phyloP scores from a whole-genome alignment of 2,113 vertebrate genomes.

The Calidris pugnax region DNA sequence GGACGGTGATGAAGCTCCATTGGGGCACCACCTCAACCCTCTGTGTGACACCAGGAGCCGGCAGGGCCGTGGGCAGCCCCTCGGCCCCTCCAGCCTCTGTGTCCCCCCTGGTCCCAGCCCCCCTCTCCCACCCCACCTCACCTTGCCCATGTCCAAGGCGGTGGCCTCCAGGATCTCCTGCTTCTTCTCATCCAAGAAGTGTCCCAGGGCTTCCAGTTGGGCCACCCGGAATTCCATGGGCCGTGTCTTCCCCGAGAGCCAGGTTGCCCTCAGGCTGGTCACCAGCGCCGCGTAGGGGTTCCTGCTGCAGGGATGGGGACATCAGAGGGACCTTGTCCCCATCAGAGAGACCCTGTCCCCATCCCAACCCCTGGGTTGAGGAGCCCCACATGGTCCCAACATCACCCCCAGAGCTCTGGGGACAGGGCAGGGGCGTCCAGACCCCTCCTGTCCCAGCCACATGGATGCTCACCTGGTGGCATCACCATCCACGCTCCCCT shows the following conservation, averaged over 20 bases:
- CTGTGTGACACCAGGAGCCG: not conserved
- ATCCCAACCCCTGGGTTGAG: not conserved
- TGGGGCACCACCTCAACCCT: not conserved
- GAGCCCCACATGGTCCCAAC: accelerated
- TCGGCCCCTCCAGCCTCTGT: not conserved
- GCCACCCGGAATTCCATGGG: constrained; percentile 70
- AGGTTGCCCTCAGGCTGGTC: constrained; percentile 12
- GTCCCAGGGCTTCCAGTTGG: constrained; percentile 79
- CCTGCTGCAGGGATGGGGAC: not conserved
- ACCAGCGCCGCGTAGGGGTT: not conserved
- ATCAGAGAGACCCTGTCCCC: not conserved
- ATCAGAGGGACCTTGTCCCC: not conserved
- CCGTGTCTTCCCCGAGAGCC: constrained; percentile 64
- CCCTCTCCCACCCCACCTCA: constrained; percentile 18
- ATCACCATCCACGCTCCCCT: not conserved
- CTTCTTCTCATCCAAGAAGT: constrained; percentile 82
- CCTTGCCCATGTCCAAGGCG: constrained; percentile 83
- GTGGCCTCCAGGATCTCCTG: constrained; percentile 74
- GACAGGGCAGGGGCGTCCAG: accelerated
- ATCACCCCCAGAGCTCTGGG: not conserved
- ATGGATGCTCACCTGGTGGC: not conserved
- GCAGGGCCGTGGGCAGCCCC: not conserved
- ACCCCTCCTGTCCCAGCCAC: not conserved
- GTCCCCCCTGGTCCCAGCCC: not conserved
- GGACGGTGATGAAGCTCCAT: not conserved